A percentile compares a stretch with the other conserved stretches of the same genome.
phyloP scores from a whole-genome alignment of 2,888 invertebrate species.

The Mesorhabditis spiculigera region DNA sequence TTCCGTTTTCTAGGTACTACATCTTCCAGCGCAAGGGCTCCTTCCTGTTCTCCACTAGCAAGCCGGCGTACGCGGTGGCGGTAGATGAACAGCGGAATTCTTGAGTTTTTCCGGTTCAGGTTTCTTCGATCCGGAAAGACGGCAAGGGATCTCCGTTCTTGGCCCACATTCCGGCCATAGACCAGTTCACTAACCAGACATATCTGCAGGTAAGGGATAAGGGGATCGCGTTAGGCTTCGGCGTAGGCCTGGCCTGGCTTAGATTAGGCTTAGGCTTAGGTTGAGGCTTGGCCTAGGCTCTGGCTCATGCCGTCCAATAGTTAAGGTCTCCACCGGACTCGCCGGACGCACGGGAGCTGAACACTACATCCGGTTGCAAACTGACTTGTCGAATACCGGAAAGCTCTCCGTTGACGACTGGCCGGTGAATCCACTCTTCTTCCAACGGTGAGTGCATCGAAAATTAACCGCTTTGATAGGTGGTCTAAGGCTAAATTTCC shows the following conservation, averaged over 20 bases:
- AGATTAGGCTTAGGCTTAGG: too few relatives aligned
- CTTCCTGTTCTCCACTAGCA: background rate
- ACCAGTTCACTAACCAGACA: background rate
- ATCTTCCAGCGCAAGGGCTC: background rate
- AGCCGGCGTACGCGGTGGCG: background rate
- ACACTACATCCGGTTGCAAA: conserved; percentile 1
- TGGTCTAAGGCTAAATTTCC: background rate
- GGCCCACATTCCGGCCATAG: background rate
- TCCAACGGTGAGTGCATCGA: background rate
- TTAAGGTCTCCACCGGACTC: background rate
- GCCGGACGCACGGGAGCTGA: background rate
- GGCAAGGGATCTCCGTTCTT: background rate
- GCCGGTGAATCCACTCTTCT: conserved; percentile 4
- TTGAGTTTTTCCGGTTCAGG: background rate
- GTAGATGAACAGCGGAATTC: background rate
- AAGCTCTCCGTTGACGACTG: conserved; percentile 1
- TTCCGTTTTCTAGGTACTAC: background rate
- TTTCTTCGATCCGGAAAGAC: background rate
- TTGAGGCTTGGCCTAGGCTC: too few relatives aligned
- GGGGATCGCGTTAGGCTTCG: background rate
- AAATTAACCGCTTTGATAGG: too few relatives aligned
- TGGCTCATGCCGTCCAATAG: background rate
- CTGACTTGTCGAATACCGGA: background rate
- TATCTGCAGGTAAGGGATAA: background rate
- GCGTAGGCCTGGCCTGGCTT: too few relatives aligned